Conservation (phyloP, 2,888 invertebrate species). For the Drosophila lacicola region DNA sequence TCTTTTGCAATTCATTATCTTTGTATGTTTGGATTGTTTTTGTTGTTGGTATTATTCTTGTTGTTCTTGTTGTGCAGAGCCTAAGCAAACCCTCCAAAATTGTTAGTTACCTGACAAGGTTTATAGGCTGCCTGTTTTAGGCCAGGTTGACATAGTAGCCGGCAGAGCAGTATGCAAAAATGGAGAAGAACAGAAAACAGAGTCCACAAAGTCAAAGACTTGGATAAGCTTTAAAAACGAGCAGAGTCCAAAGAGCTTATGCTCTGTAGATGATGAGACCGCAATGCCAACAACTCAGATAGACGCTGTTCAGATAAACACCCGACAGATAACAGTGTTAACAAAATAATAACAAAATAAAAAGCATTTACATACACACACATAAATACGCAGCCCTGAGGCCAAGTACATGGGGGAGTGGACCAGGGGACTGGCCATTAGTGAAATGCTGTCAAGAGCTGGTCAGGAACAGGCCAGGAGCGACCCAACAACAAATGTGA, state of each 20-base stretch:
- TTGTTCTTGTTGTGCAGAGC: slow-evolving; percentile 1
- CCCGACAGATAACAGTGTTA: slow-evolving; percentile 68
- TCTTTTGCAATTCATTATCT: slow-evolving; percentile 51
- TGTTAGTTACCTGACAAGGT: slow-evolving; percentile 34
- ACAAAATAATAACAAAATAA: slow-evolving; percentile 77
- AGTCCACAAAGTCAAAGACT: neutral
- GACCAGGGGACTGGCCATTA: slow-evolving; percentile 47
- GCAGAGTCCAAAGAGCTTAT: slow-evolving; percentile 67
- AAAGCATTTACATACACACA: slow-evolving; percentile 68
- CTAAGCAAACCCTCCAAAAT: slow-evolving; percentile 18
- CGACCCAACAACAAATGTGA: slow-evolving; percentile 26
- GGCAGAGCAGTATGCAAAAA: slow-evolving; percentile 8
- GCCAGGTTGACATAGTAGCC: neutral
- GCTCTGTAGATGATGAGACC: slow-evolving; percentile 36
- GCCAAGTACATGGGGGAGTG: slow-evolving; percentile 10
- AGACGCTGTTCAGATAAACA: slow-evolving; percentile 48
- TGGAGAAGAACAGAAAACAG: slow-evolving; percentile 2
- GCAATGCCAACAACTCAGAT: slow-evolving; percentile 43
- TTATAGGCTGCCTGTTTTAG: slow-evolving; percentile 23
- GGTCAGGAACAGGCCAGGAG: slow-evolving; percentile 18
- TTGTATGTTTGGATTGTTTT: slow-evolving; percentile 2
- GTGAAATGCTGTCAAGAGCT: slow-evolving; percentile 66
- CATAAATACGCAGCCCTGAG: slow-evolving; percentile 33
- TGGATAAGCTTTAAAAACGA: slow-evolving; percentile 65
- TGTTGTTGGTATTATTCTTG: neutral